Conservation (phyloP, 2,888 invertebrate species). For the Thecocarcelia acutangulata region DNA sequence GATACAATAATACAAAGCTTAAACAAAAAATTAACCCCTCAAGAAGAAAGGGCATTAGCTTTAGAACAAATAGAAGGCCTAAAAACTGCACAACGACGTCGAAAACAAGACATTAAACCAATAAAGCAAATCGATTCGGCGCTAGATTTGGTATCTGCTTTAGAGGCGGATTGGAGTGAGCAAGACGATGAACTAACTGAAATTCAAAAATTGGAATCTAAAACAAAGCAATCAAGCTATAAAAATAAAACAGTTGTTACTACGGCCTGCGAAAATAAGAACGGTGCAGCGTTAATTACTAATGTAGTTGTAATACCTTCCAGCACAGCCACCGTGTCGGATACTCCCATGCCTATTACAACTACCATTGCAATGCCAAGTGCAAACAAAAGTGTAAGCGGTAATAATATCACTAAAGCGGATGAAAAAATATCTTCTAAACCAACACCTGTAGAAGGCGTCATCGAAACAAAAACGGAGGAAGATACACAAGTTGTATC, state of each 20-base stretch:
- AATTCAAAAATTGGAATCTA: slow-evolving; percentile 22
- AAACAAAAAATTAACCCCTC: slow-evolving; percentile 65
- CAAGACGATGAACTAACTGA: slow-evolving; percentile 73
- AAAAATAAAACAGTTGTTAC: slow-evolving; percentile 5
- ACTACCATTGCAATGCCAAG: neutral
- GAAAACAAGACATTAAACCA: slow-evolving; percentile 73
- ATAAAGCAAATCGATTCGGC: slow-evolving; percentile 66
- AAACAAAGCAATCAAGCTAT: slow-evolving; percentile 1
- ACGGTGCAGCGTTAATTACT: slow-evolving; percentile 58
- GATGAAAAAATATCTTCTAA: slow-evolving; percentile 41
- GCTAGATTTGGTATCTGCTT: slow-evolving; percentile 75
- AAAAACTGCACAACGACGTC: slow-evolving; percentile 71
- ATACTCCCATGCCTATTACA: neutral
- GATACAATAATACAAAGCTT: slow-evolving; percentile 14
- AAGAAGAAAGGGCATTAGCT: slow-evolving; percentile 78
- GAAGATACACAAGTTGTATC: slow-evolving; percentile 30
- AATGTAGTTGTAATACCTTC: slow-evolving; percentile 63
- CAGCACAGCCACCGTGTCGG: slow-evolving; percentile 1
- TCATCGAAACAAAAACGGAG: slow-evolving; percentile 37
- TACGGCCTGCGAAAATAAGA: slow-evolving; percentile 45
- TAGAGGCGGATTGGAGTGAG: slow-evolving; percentile 81
- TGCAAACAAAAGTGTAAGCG: slow-evolving; percentile 3
- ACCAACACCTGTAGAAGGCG: slow-evolving; percentile 66
- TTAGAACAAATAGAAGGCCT: slow-evolving; percentile 78
- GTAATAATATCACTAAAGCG: neutral